Conservation (phyloP, 2,797 vertebrate genomes). For the Spea hammondii region DNA sequence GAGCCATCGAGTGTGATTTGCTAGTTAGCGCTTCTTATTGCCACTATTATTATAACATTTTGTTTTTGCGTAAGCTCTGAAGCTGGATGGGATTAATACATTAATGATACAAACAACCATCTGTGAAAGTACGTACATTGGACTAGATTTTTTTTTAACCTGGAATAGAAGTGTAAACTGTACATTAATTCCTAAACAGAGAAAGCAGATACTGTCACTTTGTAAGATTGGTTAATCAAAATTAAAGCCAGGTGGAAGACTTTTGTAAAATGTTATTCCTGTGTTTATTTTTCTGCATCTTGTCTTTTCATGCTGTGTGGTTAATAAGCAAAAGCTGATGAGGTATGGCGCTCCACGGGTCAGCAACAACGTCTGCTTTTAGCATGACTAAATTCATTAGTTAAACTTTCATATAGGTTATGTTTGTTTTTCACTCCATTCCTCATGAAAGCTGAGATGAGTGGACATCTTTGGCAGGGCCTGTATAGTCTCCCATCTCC, state of each 20-base stretch:
- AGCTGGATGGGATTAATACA: conserved; percentile 34
- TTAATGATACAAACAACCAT: conserved; percentile 26
- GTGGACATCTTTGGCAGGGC: no score
- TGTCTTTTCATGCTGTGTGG: conserved; percentile 53
- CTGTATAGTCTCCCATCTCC: no score
- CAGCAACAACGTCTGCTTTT: no score
- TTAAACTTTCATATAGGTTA: no score
- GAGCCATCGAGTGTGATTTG: conserved; percentile 1
- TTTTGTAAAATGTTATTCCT: conserved; percentile 56
- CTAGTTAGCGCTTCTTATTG: no score
- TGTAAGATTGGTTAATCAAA: conserved; percentile 49
- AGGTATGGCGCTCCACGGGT: no score
- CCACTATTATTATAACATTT: no score
- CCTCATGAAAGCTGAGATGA: no score
- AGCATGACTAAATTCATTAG: no score
- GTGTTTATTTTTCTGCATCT: conserved; percentile 56
- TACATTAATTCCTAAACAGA: conserved; percentile 32
- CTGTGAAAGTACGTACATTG: conserved; percentile 44
- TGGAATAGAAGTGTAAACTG: conserved; percentile 29
- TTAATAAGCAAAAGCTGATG: no score
- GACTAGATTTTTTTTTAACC: conserved; percentile 33
- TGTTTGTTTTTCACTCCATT: no score
- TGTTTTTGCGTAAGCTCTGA: neutral
- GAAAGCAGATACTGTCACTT: conserved; percentile 46
- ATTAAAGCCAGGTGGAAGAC: conserved; percentile 52